phyloP scores from a whole-genome alignment of 2,888 invertebrate species.

The Bedellia somnulentella region DNA sequence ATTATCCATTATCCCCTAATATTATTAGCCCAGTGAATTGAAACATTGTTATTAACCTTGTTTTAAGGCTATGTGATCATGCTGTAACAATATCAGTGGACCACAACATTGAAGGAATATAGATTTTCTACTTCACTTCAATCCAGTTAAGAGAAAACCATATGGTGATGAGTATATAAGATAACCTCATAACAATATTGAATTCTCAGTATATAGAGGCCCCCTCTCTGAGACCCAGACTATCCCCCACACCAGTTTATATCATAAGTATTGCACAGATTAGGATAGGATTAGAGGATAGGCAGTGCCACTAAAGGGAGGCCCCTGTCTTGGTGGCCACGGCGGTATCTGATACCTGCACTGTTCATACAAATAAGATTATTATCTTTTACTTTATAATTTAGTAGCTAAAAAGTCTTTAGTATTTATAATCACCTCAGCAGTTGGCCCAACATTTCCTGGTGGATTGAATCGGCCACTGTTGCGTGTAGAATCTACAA shows the following conservation, averaged over 20 bases:
- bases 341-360: too few relatives aligned
- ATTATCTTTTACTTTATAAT: too few relatives aligned
- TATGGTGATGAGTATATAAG: slow-evolving; percentile 33
- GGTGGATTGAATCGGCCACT: slow-evolving; percentile 29
- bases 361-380: too few relatives aligned
- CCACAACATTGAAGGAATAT: slow-evolving; percentile 29
- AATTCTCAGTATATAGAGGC: slow-evolving; percentile 36
- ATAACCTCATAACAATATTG: slow-evolving; percentile 33
- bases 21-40: slow-evolving; percentile 32
- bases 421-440: slow-evolving; percentile 20
- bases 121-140: slow-evolving; percentile 34
- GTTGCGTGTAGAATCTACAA: slow-evolving; percentile 23
- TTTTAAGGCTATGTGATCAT: not conserved
- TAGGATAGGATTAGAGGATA: too few relatives aligned
- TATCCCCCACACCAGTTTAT: slow-evolving; percentile 12
- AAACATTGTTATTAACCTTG: slow-evolving; percentile 16
- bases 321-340: too few relatives aligned
- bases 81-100: slow-evolving; percentile 32
- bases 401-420: too few relatives aligned
- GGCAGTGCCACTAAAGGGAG: too few relatives aligned
- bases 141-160: slow-evolving; percentile 49
- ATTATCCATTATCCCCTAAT: slow-evolving; percentile 34
- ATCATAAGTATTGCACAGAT: slow-evolving; percentile 23
- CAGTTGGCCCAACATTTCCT: slow-evolving; percentile 25
- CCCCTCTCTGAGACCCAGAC: slow-evolving; percentile 30